phyloP scores from a whole-genome alignment of 2,888 invertebrate species.

The Cataglyphis cursor region DNA sequence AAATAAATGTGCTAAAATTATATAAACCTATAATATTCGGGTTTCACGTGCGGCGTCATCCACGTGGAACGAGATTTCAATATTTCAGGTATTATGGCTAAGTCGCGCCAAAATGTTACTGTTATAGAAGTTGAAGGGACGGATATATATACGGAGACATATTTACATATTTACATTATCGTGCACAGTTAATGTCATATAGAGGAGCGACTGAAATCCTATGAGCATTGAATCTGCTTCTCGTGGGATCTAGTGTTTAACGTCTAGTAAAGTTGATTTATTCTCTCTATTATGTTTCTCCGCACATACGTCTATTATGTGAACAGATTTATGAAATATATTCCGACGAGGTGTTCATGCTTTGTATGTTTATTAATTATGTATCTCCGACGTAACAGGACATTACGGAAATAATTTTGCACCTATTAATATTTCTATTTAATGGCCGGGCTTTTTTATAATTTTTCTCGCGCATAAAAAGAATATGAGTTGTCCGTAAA shows the following conservation, averaged over 20 bases:
- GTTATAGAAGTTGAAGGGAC: constrained; percentile 15
- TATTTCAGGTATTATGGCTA: constrained; percentile 47
- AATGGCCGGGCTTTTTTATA: not conserved
- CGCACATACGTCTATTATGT: not conserved
- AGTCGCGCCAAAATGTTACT: constrained; percentile 33
- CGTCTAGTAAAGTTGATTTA: constrained; percentile 23
- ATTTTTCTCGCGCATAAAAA: not conserved
- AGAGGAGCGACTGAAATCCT: constrained; percentile 10
- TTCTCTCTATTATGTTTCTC: not conserved
- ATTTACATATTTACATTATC: constrained; percentile 58
- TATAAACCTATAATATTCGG: constrained; percentile 28
- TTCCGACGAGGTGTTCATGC: not conserved
- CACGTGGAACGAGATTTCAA: constrained; percentile 31
- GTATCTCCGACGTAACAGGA: not conserved
- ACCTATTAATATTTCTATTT: not conserved
- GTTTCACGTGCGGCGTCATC: constrained; percentile 30
- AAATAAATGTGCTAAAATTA: constrained; percentile 7
- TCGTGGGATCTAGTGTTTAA: constrained; percentile 22
- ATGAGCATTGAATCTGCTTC: constrained; percentile 8
- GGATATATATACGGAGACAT: not conserved
- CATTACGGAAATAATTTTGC: not conserved
- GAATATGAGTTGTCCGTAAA: not conserved
- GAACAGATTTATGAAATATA: not conserved
- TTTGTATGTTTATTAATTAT: not conserved
- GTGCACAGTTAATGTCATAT: constrained; percentile 48